phyloP scores from a whole-genome alignment of 2,888 invertebrate genomes.

The Philonicus albiceps region DNA sequence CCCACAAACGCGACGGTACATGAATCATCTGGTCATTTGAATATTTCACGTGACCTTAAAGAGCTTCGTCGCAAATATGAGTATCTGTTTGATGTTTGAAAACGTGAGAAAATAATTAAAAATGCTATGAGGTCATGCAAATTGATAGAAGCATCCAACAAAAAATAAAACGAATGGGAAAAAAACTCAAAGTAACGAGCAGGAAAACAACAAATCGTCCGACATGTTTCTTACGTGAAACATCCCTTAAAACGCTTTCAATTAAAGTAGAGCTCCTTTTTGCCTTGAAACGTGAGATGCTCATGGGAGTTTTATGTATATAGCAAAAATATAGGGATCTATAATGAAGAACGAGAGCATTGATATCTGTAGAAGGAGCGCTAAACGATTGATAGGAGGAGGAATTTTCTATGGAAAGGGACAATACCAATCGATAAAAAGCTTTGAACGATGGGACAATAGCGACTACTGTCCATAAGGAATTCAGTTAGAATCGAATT shows the following conservation, averaged over 20 bases:
- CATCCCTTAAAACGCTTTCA: neutral
- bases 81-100: neutral
- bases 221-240: neutral
- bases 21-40: neutral
- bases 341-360: neutral
- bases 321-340: neutral
- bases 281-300: neutral
- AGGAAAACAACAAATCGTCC: neutral
- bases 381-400: neutral
- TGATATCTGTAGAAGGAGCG: neutral
- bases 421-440: neutral
- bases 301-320: neutral
- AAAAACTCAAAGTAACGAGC: neutral
- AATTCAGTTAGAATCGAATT: neutral
- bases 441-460: neutral
- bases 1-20: neutral
- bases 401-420: neutral
- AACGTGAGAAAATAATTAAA: neutral
- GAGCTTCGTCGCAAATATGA: neutral
- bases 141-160: neutral
- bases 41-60: neutral
- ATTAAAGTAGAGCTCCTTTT: neutral
- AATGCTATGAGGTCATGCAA: neutral
- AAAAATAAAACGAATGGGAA: neutral
- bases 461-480: neutral